Evolutionary conservation across 2,888 invertebrate species (phyloP), one percentile per base, ranked within the genome.

Genomic region (Ormyrus thymus): DNA sequence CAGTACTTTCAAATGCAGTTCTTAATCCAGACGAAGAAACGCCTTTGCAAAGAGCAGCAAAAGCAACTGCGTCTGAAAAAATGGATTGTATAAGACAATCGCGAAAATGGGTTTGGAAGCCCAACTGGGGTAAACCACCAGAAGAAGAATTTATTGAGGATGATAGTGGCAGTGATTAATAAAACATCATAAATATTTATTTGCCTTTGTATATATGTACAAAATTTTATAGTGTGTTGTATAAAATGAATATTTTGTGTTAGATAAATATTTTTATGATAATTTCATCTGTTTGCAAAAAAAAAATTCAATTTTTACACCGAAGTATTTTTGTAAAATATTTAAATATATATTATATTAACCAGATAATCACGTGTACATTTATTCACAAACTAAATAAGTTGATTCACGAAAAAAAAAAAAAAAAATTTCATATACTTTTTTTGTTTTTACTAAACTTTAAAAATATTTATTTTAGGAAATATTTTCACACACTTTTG

Each of bases 31-130:
- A 80, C 4, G 83, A 85, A 53, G 82, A 77, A 74, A 89, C 86
- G 58, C 86, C 87, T 6, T 86, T 89, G 85, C 85, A 89, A 79
- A 85, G 86, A 78, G 84, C 88, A 75, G 90, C 90, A 4, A 85
- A 86, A 43, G 87, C 88, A 83, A 82, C 86, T 10, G 90, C 90
- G 0, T 86, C 87, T 81, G 89, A 90, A 79, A 89, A 86, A 59
- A 90, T 90, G 90, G 87, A 88, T 45, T 84, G 71, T n/a, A 81
- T 90, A 13, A 87, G 88, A 48, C 85, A 89, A 72, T 90, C 90
- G 4, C 86, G 90, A 0, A 89, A 88, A 82, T 89, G 88, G 88
- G 90, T 89, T 78, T 88, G 86, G 86, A 89, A 84, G 81, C 90
- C 90, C 51, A 84, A 85, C 4, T 90, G 89, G 88, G 83, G 86